A percentile compares a stretch with the other conserved stretches of the same genome.
These are phyloP conservation scores for Muschampia plurimacula DNA, from an alignment of 2,888 invertebrate genomes.

Conservation along the genomic window DNA sequence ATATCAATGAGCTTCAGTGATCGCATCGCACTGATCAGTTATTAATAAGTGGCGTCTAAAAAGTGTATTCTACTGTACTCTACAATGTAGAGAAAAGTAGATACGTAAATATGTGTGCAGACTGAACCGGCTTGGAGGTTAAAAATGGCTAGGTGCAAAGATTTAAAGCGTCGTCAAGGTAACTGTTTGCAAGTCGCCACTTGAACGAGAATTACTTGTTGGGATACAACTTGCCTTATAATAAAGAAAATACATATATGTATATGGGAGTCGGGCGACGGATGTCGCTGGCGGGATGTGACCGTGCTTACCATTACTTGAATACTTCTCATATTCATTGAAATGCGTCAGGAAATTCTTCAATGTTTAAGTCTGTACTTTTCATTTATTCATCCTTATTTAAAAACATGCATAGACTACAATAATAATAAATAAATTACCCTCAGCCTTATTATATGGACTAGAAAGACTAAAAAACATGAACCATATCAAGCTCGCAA, in stretches of 20 bases:
- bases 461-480: too few relatives aligned
- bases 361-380: conserved; percentile 26
- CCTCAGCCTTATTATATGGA: too few relatives aligned
- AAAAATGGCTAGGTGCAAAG: conserved; percentile 33
- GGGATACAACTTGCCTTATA: conserved; percentile 49
- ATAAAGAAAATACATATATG: conserved; percentile 44
- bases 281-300: conserved; percentile 49
- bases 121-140: conserved; percentile 26
- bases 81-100: conserved; percentile 1
- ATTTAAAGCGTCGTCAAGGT: conserved; percentile 28
- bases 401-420: conserved; percentile 4
- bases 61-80: too few relatives aligned
- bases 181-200: conserved; percentile 51
- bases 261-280: conserved; percentile 44
- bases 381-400: conserved; percentile 31
- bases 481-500: too few relatives aligned
- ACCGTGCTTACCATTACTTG: conserved; percentile 27
- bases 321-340: conserved; percentile 14
- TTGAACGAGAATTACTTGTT: conserved; percentile 62
- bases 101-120: conserved; percentile 12
- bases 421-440: neutral
- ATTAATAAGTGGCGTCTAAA: too few relatives aligned
- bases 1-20: too few relatives aligned
- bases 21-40: too few relatives aligned
- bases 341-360: conserved; percentile 37